A percentile compares a stretch with the other conserved stretches of the same genome.
These are phyloP conservation scores for Corynorhinus townsendii DNA, from an alignment of 2,113 vertebrate species.

Conservation along the genomic window DNA sequence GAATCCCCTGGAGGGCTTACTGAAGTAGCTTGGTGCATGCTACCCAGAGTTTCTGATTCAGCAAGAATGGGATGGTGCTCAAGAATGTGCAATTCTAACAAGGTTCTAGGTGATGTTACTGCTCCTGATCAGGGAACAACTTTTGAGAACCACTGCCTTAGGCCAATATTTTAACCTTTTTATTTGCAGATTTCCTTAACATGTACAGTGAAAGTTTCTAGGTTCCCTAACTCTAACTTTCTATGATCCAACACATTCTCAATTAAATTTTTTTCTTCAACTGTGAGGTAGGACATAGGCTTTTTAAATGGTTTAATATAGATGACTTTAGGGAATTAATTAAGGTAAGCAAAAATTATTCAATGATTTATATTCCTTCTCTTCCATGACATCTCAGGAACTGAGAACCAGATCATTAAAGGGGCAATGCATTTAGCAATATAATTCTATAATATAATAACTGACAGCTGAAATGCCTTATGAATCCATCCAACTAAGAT, in stretches of 20 bases:
- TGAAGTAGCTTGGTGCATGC: neutral
- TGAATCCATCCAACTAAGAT: neutral
- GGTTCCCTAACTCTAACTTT: neutral
- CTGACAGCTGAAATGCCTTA: neutral
- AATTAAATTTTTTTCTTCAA: neutral
- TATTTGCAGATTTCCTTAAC: neutral
- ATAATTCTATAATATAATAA: neutral
- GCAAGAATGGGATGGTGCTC: neutral
- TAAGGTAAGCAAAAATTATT: neutral
- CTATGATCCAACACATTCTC: neutral
- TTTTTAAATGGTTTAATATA: neutral
- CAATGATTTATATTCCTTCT: neutral
- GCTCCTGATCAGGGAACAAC: neutral
- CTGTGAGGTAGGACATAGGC: neutral
- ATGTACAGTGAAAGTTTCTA: neutral
- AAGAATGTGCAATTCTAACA: neutral
- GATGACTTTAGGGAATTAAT: neutral
- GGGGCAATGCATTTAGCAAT: neutral
- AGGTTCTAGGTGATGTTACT: neutral
- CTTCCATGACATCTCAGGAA: neutral
- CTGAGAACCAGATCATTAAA: neutral
- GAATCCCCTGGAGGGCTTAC: neutral
- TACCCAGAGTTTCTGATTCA: neutral
- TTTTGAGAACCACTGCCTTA: neutral
- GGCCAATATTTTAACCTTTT: neutral